Evolutionary conservation across 1,140 invertebrate species (phyloP), one percentile per base, ranked within the genome.

Genomic region (Magallana ariakensis): DNA sequence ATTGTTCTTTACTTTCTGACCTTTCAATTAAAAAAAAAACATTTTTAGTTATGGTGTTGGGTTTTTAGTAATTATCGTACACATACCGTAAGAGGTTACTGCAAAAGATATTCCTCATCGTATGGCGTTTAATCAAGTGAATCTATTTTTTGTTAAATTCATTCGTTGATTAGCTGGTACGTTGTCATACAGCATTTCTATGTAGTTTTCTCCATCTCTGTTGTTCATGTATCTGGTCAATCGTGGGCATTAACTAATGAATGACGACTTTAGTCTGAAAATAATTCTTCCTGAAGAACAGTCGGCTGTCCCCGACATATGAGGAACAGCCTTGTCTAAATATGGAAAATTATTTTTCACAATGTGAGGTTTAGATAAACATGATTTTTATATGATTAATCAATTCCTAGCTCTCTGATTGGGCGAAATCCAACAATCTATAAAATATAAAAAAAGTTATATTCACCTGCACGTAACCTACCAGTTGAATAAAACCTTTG

Each of bases 121-220:
- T 81, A 81, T 22, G 80, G 80, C n/a, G 46, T 81, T 81, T 16
- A 53, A 13, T 81, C 80, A 16, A 53, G 46, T 8, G 80, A 53
- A 22, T 70, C 26, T n/a, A n/a, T 70, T 70, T 9, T 11, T 70
- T 70, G 62, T 70, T 22, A 70, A 70, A 11, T 70, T 70, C 8
- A 9, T 6, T 22, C 62, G 22, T 22, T 70, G 62, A 70, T 70
- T 11, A 22, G 19, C 11, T 10, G 62, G 62, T 7, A 70, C 19
- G 26, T 70, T 70, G 16, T 70, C 62, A 22, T 70, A 70, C 62
- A 70, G 26, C 11, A 70, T 70, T 11, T 70, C 62, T 6, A 70
- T 70, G 62, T 70, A 70, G 4, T 70, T 22, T 7, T 70, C 62
- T 22, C 62, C 26, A 22, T 9, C 62, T 26, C 19, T 70, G 62